A percentile compares a stretch with the other conserved stretches of the same genome.
phyloP scores from a whole-genome alignment of 1,140 invertebrate genomes.

The Globodera ellingtonae region DNA sequence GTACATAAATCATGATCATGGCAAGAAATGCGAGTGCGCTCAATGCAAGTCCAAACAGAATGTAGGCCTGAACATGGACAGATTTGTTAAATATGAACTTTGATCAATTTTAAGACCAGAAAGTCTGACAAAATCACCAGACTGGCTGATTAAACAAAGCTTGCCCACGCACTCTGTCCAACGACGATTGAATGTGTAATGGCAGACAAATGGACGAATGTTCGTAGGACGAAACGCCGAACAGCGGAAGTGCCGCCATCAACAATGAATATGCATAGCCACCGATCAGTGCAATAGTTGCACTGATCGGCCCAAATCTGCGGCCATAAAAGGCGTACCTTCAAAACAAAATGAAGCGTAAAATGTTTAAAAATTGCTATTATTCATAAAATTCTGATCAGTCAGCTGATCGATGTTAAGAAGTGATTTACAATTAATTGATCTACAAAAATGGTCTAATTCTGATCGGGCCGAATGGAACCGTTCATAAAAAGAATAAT shows the following conservation, averaged over 20 bases:
- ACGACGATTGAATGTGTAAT: conserved; percentile 60
- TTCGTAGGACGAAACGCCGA: conserved; percentile 86
- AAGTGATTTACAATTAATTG: too few species aligned
- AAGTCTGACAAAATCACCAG: not conserved
- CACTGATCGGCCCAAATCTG: conserved; percentile 73
- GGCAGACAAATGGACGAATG: conserved; percentile 69
- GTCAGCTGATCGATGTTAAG: too few species aligned
- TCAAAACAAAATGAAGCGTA: conserved; percentile 12
- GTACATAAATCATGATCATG: conserved; percentile 54
- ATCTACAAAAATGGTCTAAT: too few species aligned
- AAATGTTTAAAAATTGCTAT: conserved; percentile 17
- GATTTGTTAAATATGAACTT: not conserved
- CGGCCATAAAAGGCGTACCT: conserved; percentile 69
- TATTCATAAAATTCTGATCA: conserved; percentile 17
- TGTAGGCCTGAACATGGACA: conserved; percentile 47
- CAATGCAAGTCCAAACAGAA: conserved; percentile 54
- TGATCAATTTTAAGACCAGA: conserved; percentile 25
- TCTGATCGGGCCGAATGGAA: not conserved
- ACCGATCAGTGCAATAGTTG: conserved; percentile 81
- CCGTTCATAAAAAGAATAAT: not conserved
- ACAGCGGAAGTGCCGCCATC: conserved; percentile 78
- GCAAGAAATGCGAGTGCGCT: conserved; percentile 55
- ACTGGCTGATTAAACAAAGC: conserved; percentile 14
- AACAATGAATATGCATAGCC: conserved; percentile 88
- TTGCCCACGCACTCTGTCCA: conserved; percentile 34